These are phyloP conservation scores for Caenorhabditis japonica DNA, from an alignment of 2,888 invertebrate species.

Conservation along the genomic window DNA sequence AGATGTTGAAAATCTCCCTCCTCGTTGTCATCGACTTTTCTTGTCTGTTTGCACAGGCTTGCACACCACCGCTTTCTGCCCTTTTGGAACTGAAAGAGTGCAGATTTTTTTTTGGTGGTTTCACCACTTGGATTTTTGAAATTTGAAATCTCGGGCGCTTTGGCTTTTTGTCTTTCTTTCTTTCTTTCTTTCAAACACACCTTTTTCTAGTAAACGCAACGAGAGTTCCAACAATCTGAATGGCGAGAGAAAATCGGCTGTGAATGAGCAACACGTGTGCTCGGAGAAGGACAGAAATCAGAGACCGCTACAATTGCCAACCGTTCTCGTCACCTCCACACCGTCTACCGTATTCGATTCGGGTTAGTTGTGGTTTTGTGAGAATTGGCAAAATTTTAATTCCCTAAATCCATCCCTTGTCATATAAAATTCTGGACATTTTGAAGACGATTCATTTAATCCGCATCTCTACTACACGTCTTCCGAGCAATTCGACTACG, in stretches of 20 bases:
- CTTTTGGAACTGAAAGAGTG: background rate
- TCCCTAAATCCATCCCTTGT: background rate
- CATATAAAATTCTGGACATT: background rate
- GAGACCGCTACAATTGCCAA: constrained; percentile 31
- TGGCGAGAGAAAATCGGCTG: background rate
- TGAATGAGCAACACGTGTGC: background rate
- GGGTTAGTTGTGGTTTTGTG: constrained; percentile 9
- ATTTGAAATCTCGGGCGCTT: background rate
- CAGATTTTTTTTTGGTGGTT: constrained; percentile 1
- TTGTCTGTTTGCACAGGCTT: constrained; percentile 34
- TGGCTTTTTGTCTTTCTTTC: background rate
- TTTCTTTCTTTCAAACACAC: background rate
- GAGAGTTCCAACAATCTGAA: background rate
- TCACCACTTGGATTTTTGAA: background rate
- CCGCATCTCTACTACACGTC: constrained; percentile 10
- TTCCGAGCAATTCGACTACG: background rate
- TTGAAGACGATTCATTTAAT: constrained; percentile 18
- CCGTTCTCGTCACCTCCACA: constrained; percentile 46
- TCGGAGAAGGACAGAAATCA: background rate
- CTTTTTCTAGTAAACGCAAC: background rate
- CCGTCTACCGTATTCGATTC: constrained; percentile 40
- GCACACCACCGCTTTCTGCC: background rate
- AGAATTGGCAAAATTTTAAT: background rate
- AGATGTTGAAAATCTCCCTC: background rate
- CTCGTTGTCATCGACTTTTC: constrained; percentile 2